phyloP scores from a whole-genome alignment of 2,113 vertebrate genomes.

The Esox niger region DNA sequence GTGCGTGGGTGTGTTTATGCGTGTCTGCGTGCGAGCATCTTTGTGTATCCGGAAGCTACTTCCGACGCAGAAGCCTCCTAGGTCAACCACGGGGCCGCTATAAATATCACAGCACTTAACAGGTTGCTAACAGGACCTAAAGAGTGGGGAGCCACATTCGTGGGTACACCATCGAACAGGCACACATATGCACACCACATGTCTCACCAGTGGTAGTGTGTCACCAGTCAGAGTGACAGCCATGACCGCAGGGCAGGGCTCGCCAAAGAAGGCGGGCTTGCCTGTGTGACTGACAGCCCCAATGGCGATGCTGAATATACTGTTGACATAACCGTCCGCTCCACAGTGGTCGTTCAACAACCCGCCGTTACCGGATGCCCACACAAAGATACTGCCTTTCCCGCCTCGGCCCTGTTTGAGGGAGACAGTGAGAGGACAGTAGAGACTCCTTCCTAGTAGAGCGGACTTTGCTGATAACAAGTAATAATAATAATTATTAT shows the following conservation, averaged over 20 bases:
- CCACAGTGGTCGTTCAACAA: constrained; percentile 59
- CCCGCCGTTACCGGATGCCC: constrained; percentile 67
- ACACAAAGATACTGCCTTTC: constrained; percentile 65
- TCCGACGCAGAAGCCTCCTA: constrained; percentile 49
- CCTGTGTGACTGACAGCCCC: constrained; percentile 56
- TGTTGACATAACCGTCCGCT: constrained; percentile 64
- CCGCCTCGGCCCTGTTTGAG: constrained; percentile 55
- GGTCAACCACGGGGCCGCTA: constrained; percentile 63
- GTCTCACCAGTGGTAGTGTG: constrained; percentile 60
- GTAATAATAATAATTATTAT: too few relatives aligned
- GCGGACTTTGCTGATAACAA: too few relatives aligned
- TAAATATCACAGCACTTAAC: constrained; percentile 72
- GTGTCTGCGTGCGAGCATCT: constrained; percentile 26
- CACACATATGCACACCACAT: constrained; percentile 25
- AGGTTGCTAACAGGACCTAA: constrained; percentile 57
- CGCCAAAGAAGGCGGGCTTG: constrained; percentile 57
- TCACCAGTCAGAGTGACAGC: constrained; percentile 62
- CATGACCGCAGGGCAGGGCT: constrained; percentile 64
- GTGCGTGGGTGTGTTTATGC: constrained; percentile 20
- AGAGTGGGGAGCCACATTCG: constrained; percentile 30
- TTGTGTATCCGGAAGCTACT: not conserved
- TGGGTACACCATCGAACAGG: not conserved
- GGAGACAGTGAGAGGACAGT: not conserved
- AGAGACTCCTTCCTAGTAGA: too few relatives aligned
- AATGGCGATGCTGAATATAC: constrained; percentile 59